phyloP scores from a whole-genome alignment of 2,113 vertebrate species.

The Hiodon alosoides region DNA sequence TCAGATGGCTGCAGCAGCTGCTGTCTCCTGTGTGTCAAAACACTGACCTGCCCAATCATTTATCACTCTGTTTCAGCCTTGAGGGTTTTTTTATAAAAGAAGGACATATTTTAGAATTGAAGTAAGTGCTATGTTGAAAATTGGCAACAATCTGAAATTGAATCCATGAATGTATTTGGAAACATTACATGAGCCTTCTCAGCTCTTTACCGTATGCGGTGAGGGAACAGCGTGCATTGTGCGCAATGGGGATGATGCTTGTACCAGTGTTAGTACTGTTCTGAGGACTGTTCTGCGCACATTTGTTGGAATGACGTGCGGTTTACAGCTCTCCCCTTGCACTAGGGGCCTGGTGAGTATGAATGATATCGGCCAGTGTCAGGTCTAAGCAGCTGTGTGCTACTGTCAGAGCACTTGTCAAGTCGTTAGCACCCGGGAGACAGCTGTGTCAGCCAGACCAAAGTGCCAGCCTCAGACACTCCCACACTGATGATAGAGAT shows the following conservation, averaged over 20 bases:
- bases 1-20: background rate
- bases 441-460: slow-evolving; percentile 41
- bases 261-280: no score
- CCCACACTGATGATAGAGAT: slow-evolving; percentile 16
- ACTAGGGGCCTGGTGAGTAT: slow-evolving; percentile 25
- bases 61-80: background rate
- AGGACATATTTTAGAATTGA: background rate
- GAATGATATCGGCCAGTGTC: slow-evolving; percentile 47
- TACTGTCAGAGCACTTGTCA: slow-evolving; percentile 56
- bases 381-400: slow-evolving; percentile 54
- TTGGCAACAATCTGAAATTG: background rate
- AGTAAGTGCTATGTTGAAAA: background rate
- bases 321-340: no score
- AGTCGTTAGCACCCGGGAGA: slow-evolving; percentile 51
- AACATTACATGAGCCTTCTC: no score
- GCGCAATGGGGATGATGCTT: no score
- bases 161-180: background rate
- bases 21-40: background rate
- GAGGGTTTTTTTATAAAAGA: background rate
- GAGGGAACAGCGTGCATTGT: no score
- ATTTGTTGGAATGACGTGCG: no score
- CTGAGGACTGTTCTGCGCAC: no score
- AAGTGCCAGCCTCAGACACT: slow-evolving; percentile 46
- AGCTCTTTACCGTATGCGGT: no score
- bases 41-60: background rate